Evolutionary conservation across 2,113 vertebrate species (phyloP), one percentile per base, ranked within the genome.

Genomic region (Axis porcinus): DNA sequence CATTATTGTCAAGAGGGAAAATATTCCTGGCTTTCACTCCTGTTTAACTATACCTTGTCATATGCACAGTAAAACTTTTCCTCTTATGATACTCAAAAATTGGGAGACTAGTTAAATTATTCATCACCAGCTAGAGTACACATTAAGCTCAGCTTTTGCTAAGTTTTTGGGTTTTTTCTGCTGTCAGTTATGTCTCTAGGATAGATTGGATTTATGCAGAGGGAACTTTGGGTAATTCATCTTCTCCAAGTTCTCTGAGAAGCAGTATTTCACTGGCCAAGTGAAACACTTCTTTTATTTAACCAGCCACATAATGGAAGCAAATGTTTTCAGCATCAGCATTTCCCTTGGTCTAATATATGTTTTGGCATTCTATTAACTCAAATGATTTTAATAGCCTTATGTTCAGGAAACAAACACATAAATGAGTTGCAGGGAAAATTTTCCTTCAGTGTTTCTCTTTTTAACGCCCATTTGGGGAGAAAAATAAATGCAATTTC

Each of bases 71-170:
- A 70, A 81, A 95, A 30, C 14, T 50, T 92, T 86, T 67, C 30
- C 28, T 84, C 33, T 96, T 33, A 60, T 86, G 54, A 57, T 64
- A 84, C 57, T 93, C 25, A 47, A 60, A 78, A 54, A 62, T n/a
- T 95, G 45, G 83, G 36, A 96, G 82, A 50, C 27, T 90, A 87
- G 95, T 98, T 98, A 85, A 97, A 95, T 97, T 91, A 94, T 97
- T 95, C 58, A 67, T 96, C 60, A 89, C 86, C n/a, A 95, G 64
- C n/a, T 93, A 96, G 70, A 47, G 3, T 40, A 82, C 50, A 96
- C 62, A 43, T 85, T 40, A 92, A 89, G 16, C 15, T 90, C n/a
- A 84, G 3, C 5, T 97, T 62, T 74, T 84, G 64, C 6, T 16
- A 47, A 97, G 86, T 43, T 74, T 74, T 74, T 43, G 11, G n/a